Evolutionary conservation across 2,797 vertebrate genomes (phyloP).

Genomic region (Enteromius viviparus): DNA sequence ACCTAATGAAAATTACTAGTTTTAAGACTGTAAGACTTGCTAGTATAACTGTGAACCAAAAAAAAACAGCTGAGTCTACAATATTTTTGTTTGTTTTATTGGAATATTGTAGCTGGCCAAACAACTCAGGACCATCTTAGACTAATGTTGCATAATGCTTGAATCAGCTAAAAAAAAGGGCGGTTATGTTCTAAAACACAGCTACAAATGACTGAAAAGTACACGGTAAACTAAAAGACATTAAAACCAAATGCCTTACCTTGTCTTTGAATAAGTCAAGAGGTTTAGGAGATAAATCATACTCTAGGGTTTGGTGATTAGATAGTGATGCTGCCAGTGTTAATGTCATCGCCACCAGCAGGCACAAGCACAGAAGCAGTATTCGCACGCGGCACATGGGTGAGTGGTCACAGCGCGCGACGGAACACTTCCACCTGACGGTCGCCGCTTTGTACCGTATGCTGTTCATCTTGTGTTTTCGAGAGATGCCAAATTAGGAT

Average conservation of each 20-base stretch:
- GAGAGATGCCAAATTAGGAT: not conserved
- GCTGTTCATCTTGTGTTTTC: slow-evolving; percentile 50
- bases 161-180: not conserved
- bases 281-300: slow-evolving; percentile 45
- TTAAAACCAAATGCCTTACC: slow-evolving; percentile 35
- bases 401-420: slow-evolving; percentile 45
- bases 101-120: not conserved
- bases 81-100: not conserved
- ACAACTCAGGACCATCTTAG: not conserved
- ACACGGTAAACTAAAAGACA: not conserved
- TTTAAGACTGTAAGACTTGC: not conserved
- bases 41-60: not conserved
- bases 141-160: not conserved
- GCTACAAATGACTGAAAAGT: not conserved
- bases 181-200: not conserved
- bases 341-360: slow-evolving; percentile 59
- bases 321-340: slow-evolving; percentile 57
- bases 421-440: slow-evolving; percentile 26
- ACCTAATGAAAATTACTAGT: not conserved
- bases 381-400: slow-evolving; percentile 58
- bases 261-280: slow-evolving; percentile 63
- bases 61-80: not conserved
- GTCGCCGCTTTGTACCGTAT: slow-evolving; percentile 46
- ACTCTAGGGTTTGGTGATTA: slow-evolving; percentile 35
- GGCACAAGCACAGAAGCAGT: slow-evolving; percentile 57